Base-by-base conservation (phyloP, 92 coral and sea anemone genomes). In the Porites cylindrica region DNA sequence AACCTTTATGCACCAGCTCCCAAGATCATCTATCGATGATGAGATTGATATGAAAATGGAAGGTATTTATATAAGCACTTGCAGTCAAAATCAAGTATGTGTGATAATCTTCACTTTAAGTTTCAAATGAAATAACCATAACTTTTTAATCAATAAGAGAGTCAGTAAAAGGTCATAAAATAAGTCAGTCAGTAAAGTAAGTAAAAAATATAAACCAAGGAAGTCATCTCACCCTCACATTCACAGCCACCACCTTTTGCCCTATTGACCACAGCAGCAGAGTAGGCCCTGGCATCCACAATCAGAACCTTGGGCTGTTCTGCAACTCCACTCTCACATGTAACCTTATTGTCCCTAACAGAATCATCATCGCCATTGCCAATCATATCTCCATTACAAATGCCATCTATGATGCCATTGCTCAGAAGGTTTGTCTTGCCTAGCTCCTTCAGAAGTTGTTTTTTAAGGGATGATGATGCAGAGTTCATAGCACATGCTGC, bases 171-270 rank as follows among this genome's bases (percentile, higher is more conserved):
- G 47, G 47, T 4, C 3, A 38, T 38, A 38, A 38, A 38, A 38
- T 38, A 38, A 38, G 47, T 4, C 47, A 38, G 47, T 38, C 47
- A 38, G 47, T 38, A 38, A 4, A 38, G 47, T 38, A 38, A 38
- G 47, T 38, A 38, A 38, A 38, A 4, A 56, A 11, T 4, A 11
- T 56, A 10, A 12, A 56, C 61, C 11, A 56, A 8, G 43, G 24
- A 76, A 52, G 13, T 21, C 11, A 32, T 71, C 78, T 82, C 60
- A 96, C 99, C 99, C 85, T 98, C 91, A 24, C 89, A 96, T 80
- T 96, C 99, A 80, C 93, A 93, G 14, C 99, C 99, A 54, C 99
- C 99, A 52, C 99, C 98, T 78, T 96, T 96, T 6, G 91, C 98
- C 66, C 98, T 90, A 85, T 96, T 96, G 62, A 94, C 98, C 51